These are phyloP conservation scores for Festucalex cinctus DNA, from an alignment of 2,113 vertebrate species.

Conservation along the genomic window DNA sequence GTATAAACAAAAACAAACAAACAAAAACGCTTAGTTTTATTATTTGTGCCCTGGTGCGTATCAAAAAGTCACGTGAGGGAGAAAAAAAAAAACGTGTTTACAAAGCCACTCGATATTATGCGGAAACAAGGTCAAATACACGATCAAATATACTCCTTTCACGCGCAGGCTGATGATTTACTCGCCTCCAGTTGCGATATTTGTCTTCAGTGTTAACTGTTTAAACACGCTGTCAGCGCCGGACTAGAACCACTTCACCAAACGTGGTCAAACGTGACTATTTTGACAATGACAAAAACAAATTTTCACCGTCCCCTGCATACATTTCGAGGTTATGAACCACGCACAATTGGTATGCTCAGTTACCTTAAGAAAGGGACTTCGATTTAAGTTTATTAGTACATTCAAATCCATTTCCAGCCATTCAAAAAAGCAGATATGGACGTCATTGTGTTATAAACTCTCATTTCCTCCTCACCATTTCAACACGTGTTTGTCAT, in stretches of 20 bases:
- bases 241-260: not conserved
- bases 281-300: not conserved
- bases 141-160: conserved; percentile 14
- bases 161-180: conserved; percentile 50
- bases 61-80: not conserved
- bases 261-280: not conserved
- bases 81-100: not conserved
- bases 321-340: too few species aligned
- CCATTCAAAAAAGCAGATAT: not conserved
- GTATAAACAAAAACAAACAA: not conserved
- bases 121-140: conserved; percentile 22
- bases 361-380: too few species aligned
- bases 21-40: not conserved
- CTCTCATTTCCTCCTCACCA: not conserved
- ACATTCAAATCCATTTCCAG: not conserved
- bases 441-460: not conserved
- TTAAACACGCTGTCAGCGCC: not conserved
- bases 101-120: conserved; percentile 7
- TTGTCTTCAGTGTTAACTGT: conserved; percentile 31
- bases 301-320: not conserved
- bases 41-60: not conserved
- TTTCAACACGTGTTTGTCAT: not conserved
- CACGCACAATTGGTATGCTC: not conserved
- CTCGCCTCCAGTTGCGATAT: conserved; percentile 7
- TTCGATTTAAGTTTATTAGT: not conserved